Evolutionary conservation across 1,140 invertebrate genomes (phyloP).

Genomic region (Cylas formicarius): DNA sequence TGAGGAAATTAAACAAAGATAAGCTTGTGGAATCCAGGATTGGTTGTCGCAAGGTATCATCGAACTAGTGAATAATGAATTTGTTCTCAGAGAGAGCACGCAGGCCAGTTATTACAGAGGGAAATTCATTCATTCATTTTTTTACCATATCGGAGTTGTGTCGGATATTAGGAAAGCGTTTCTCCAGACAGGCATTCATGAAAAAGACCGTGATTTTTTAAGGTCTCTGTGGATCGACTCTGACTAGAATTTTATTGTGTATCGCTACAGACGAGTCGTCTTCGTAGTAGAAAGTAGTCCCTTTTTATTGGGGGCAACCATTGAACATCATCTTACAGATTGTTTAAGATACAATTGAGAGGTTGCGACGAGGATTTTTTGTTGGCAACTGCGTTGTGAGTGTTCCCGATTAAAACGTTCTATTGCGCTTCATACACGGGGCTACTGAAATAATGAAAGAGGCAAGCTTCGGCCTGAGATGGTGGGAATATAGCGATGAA

Average conservation of each 20-base stretch:
- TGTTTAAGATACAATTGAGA: conserved; percentile 1
- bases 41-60: conserved; percentile 25
- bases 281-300: conserved; percentile 37
- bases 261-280: conserved; percentile 25
- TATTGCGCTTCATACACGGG: conserved; percentile 17
- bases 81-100: conserved; percentile 12
- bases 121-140: conserved; percentile 35
- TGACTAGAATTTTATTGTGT: conserved; percentile 12
- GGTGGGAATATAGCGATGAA: conserved; percentile 20
- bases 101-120: conserved; percentile 20
- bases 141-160: conserved; percentile 33
- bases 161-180: conserved; percentile 35
- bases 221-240: conserved; percentile 4
- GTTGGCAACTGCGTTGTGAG: neutral
- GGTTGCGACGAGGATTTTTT: neutral
- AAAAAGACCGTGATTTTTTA: conserved; percentile 1
- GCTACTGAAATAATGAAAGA: conserved; percentile 15
- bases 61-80: conserved; percentile 14
- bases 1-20: conserved; percentile 9
- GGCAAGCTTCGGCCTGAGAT: conserved; percentile 26
- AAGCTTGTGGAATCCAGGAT: conserved; percentile 9
- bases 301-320: conserved; percentile 35
- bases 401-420: conserved; percentile 23
- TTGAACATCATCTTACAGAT: conserved; percentile 17
- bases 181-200: conserved; percentile 4